These are phyloP conservation scores for Ischnura elegans DNA, from an alignment of 2,888 invertebrate genomes.

Conservation along the genomic window DNA sequence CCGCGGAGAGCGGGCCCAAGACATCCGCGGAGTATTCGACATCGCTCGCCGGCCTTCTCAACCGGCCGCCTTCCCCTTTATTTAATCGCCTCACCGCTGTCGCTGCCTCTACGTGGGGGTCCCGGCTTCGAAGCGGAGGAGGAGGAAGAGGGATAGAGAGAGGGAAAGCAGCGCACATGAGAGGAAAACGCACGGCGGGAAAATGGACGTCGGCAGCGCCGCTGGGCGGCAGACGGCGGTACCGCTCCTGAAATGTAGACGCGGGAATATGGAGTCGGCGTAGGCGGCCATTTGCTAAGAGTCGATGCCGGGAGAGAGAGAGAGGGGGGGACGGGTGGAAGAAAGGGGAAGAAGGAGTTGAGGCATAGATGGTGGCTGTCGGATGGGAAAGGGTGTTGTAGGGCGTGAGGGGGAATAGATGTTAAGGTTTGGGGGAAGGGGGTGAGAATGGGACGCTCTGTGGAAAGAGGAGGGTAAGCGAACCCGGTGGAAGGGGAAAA, in stretches of 20 bases:
- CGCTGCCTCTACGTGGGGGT: background rate
- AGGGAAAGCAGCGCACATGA: no score
- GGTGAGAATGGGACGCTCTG: background rate
- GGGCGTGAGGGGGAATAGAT: background rate
- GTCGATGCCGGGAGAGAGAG: background rate
- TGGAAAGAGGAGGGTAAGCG: background rate
- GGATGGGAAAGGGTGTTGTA: background rate
- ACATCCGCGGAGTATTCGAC: background rate
- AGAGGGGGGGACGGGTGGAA: background rate
- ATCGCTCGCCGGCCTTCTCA: background rate
- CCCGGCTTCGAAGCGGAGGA: background rate
- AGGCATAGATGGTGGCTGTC: slow-evolving; percentile 19
- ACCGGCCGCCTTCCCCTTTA: slow-evolving; percentile 18
- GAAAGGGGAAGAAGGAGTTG: background rate
- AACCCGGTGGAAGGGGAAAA: background rate
- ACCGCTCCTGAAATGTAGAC: slow-evolving; percentile 30
- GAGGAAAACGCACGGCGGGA: no score
- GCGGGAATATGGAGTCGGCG: slow-evolving; percentile 45
- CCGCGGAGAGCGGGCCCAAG: slow-evolving; percentile 13
- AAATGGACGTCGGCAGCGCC: slow-evolving; percentile 29
- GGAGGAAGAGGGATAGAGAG: background rate
- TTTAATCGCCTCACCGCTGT: background rate
- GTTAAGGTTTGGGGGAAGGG: background rate
- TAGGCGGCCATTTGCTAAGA: slow-evolving; percentile 47
- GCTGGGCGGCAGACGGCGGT: slow-evolving; percentile 19